These are phyloP conservation scores for Penaeus japonicus DNA, from an alignment of 1,140 invertebrate genomes.

Conservation along the genomic window DNA sequence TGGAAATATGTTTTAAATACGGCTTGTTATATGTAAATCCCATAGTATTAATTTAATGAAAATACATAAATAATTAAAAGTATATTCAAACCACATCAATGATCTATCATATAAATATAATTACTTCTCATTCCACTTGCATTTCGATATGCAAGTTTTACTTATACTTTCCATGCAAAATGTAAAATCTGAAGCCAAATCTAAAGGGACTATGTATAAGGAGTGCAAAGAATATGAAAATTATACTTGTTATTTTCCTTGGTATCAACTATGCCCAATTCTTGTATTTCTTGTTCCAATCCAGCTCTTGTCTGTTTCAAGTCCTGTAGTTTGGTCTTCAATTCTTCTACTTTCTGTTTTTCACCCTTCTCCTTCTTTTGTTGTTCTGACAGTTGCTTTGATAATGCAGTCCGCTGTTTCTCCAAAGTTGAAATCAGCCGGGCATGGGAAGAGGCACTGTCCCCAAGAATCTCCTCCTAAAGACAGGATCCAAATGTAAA, in stretches of 20 bases:
- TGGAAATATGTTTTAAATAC: no score
- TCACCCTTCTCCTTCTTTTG: not conserved
- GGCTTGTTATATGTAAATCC: no score
- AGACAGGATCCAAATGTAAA: not conserved
- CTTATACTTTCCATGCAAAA: no score
- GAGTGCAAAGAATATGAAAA: not conserved
- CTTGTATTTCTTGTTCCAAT: not conserved
- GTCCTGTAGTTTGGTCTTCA: slow-evolving; percentile 59
- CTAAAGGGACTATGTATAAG: not conserved
- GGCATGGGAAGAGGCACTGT: slow-evolving; percentile 36
- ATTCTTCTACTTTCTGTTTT: not conserved
- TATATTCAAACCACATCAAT: no score
- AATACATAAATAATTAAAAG: no score
- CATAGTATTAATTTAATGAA: no score
- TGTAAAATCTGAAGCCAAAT: no score
- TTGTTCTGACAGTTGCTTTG: not conserved
- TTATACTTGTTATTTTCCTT: slow-evolving; percentile 3
- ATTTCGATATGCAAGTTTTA: no score
- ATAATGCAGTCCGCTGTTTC: not conserved
- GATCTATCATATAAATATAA: no score
- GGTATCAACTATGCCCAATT: not conserved
- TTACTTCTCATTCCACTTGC: no score
- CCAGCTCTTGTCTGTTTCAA: slow-evolving; percentile 61
- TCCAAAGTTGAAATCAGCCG: slow-evolving; percentile 25
- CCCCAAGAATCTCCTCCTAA: slow-evolving; percentile 43